Evolutionary conservation across 2,888 invertebrate species (phyloP).

Genomic region (Helicoverpa assulta): DNA sequence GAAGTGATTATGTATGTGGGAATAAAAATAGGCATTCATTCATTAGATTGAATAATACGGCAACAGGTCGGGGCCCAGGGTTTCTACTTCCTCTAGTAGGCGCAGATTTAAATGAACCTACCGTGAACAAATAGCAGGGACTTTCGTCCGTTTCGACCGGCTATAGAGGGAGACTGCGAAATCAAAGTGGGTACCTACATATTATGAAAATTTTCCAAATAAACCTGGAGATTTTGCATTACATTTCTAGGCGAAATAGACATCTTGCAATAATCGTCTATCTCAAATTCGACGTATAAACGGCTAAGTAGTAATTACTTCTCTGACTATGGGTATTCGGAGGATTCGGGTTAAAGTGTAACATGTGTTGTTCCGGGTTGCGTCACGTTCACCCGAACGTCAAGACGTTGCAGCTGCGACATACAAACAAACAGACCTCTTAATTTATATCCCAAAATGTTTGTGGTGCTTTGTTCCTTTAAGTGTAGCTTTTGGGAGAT

Average conservation of each 20-base stretch:
- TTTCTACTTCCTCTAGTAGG: constrained; percentile 19
- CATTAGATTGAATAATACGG: constrained; percentile 50
- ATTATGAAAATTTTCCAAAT: not conserved
- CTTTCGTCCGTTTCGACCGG: not conserved
- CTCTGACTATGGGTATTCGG: constrained; percentile 16
- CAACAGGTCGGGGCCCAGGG: constrained; percentile 17
- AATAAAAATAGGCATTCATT: constrained; percentile 32
- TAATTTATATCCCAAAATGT: constrained; percentile 39
- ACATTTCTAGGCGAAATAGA: not conserved
- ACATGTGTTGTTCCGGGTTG: constrained; percentile 56
- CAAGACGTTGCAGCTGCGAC: constrained; percentile 36
- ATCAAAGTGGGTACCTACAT: too few species aligned
- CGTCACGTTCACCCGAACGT: constrained; percentile 31
- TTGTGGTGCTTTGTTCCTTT: constrained; percentile 15
- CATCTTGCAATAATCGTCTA: not conserved
- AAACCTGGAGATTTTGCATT: not conserved
- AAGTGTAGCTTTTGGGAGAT: constrained; percentile 4
- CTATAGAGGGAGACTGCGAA: too few species aligned
- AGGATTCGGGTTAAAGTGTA: constrained; percentile 47
- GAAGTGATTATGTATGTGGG: constrained; percentile 32
- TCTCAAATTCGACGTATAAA: constrained; percentile 7
- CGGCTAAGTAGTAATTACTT: not conserved
- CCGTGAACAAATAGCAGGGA: not conserved
- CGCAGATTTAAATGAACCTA: constrained; percentile 8
- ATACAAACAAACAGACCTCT: constrained; percentile 27